Conservation (phyloP, 2,113 vertebrate species). For the Micronycteris hirsuta region DNA sequence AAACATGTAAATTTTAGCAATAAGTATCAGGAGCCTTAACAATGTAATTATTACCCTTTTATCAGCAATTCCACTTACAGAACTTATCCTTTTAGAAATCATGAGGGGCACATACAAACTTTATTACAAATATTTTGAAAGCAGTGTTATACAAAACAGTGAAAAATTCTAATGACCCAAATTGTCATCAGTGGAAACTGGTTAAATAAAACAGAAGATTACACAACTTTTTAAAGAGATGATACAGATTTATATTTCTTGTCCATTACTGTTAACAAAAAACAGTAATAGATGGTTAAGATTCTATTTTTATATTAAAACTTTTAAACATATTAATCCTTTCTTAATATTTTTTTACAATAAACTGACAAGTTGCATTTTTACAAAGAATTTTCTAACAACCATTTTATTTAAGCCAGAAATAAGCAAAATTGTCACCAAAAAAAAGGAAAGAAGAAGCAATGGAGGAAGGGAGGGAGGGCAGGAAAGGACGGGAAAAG, state of each 20-base stretch:
- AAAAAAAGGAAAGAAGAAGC: not conserved
- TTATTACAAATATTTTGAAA: not conserved
- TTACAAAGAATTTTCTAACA: conserved; percentile 1
- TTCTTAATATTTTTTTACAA: not conserved
- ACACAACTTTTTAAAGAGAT: not conserved
- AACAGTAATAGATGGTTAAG: not conserved
- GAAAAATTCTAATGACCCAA: conserved; percentile 3
- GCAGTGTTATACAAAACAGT: not conserved
- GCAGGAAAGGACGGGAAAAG: not conserved
- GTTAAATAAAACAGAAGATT: not conserved
- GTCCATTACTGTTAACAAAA: not conserved
- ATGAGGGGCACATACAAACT: not conserved
- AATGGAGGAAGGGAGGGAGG: not conserved
- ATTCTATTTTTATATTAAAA: not conserved
- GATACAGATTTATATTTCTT: not conserved
- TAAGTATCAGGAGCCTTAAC: not conserved
- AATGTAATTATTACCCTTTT: not conserved
- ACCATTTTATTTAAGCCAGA: conserved; percentile 19
- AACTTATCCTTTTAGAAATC: not conserved
- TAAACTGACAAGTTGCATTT: not conserved
- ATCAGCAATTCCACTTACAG: not conserved
- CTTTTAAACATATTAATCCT: not conserved
- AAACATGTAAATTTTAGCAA: not conserved
- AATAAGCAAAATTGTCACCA: not conserved
- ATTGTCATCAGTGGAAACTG: not conserved